Base-by-base conservation (phyloP, 2,888 invertebrate genomes). In the Ryuthela nishihirai region DNA sequence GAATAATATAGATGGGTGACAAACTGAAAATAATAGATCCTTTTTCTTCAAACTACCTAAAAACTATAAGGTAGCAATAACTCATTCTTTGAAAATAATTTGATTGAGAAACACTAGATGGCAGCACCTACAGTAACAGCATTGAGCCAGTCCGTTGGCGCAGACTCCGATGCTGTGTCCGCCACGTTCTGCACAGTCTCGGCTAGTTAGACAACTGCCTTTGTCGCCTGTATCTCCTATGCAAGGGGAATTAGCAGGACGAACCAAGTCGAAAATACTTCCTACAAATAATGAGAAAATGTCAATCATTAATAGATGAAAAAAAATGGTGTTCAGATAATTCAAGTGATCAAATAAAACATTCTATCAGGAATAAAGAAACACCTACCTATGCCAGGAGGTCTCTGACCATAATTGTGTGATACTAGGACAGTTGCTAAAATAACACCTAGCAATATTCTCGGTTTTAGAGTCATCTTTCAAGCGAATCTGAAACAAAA, bases 241-340 rank as follows among this genome's bases (percentile, higher is more conserved):
- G 72, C 91, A 91, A 0, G 80, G 80, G n/a, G 84, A 83, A 62
- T 86, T 85, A 1, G 84, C 83, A 67, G 89, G 86, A 64, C 85
- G 84, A 29, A 89, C 83, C 69, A 88, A 80, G 1, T 87, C 86
- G 71, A 91, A 88, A 15, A 91, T 74, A 0, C 53, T 53, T 50
- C 48, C 52, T 53, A 38, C 41, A 42, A 44, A 40, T 21, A 35
- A 41, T 6, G 40, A 53, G 5, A 40, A 34, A 18, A 10, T 29
- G 12, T 29, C 29, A 9, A 29, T 29, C 7, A 29, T 29, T 9
- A 29, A 29, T 12, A 29, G 29, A 29, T 9, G 12, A 9, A 6
- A 29, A 9, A 6, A 29, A 9, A 12, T 12, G 7, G 29, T 9
- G 12, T 12, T 9, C 10, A 9, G 12, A 29, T 12, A 29, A 29